These are phyloP conservation scores for Neocrepidodera transversa DNA, from an alignment of 2,888 invertebrate genomes.

Conservation along the genomic window DNA sequence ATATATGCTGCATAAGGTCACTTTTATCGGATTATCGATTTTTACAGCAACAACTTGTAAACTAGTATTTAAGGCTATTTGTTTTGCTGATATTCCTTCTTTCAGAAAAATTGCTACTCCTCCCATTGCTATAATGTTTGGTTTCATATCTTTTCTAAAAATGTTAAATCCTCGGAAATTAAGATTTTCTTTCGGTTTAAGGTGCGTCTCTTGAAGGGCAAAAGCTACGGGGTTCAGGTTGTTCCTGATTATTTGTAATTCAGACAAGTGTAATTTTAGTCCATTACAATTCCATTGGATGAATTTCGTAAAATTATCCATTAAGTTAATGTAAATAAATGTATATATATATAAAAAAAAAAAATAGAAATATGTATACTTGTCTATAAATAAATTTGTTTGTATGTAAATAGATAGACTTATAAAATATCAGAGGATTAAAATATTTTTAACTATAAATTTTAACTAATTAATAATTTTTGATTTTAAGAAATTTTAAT, in stretches of 20 bases:
- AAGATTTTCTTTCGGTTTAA: neutral
- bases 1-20: slow-evolving; percentile 4
- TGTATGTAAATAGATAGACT: neutral
- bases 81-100: neutral
- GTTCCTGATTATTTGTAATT: neutral
- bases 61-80: neutral
- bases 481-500: too few relatives aligned
- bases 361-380: neutral
- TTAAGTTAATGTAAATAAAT: neutral
- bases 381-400: neutral
- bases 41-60: slow-evolving; percentile 3
- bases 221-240: neutral
- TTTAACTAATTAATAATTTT: too few relatives aligned
- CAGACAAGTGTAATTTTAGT: neutral
- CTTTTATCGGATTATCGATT: neutral
- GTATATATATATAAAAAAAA: neutral
- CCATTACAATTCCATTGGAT: slow-evolving; percentile 6
- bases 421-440: too few relatives aligned
- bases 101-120: slow-evolving; percentile 3
- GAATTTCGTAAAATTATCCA: too few relatives aligned
- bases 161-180: too few relatives aligned
- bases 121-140: neutral
- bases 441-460: too few relatives aligned
- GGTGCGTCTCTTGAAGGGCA: neutral
- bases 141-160: too few relatives aligned